Conservation (phyloP, 2,113 vertebrate genomes). For the Microcebus ravelobensis region DNA sequence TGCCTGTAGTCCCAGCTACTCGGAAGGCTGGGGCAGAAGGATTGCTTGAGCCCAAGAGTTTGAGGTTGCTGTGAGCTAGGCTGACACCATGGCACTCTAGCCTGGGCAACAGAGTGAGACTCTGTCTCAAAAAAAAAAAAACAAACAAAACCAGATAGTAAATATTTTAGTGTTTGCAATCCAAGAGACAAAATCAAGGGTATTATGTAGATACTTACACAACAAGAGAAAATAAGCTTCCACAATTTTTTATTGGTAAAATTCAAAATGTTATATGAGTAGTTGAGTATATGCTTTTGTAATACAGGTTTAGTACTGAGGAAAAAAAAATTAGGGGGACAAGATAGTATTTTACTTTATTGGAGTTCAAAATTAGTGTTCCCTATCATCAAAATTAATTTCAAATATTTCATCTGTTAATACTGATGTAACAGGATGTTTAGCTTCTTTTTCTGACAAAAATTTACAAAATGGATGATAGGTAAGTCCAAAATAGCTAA, state of each 20-base stretch:
- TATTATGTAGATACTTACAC: not conserved
- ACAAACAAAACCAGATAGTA: not conserved
- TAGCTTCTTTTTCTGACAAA: not conserved
- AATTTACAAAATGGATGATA: not conserved
- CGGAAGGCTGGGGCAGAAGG: no score
- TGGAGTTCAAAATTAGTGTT: not conserved
- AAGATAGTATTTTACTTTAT: not conserved
- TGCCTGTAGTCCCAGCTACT: no score
- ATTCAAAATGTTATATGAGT: slow-evolving; percentile 22
- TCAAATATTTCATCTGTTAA: not conserved
- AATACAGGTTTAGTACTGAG: not conserved
- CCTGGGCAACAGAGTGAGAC: no score
- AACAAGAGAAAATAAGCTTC: not conserved
- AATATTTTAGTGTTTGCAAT: not conserved
- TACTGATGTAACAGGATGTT: not conserved
- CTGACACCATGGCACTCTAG: no score
- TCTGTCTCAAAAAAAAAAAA: no score
- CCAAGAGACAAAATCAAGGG: not conserved
- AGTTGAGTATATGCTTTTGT: not conserved
- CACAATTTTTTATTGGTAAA: not conserved
- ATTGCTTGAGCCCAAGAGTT: no score
- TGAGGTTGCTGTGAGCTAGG: no score
- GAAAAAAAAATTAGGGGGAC: not conserved
- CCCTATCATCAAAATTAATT: not conserved
- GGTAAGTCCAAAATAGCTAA: not conserved